Percentiles rank a stretch among this genome's conserved stretches.
Conservation (phyloP, 2,888 invertebrate species). For the Zaprionus obscuricornis region DNA sequence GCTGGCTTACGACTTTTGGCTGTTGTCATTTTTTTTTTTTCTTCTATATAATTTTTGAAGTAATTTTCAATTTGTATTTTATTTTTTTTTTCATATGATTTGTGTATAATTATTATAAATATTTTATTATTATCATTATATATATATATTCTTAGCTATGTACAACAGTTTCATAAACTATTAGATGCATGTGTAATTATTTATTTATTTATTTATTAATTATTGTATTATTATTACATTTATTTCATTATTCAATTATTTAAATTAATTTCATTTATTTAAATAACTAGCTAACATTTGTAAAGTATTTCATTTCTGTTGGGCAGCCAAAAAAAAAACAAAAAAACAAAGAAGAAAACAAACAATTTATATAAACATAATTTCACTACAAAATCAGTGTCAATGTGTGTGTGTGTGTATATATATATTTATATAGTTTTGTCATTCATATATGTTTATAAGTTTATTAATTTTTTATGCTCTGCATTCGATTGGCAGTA, state of each 20-base stretch:
- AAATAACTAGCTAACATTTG: constrained; percentile 77
- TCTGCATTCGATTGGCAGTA: constrained; percentile 24
- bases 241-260: constrained; percentile 10
- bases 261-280: constrained; percentile 66
- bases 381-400: constrained; percentile 23
- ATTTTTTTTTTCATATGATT: no score
- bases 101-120: constrained; percentile 31
- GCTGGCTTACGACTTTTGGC: constrained; percentile 75
- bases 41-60: constrained; percentile 39
- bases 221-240: constrained; percentile 26
- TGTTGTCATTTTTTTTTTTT: constrained; percentile 35
- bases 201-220: constrained; percentile 15
- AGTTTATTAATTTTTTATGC: constrained; percentile 24
- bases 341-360: constrained; percentile 48
- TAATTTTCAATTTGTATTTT: constrained; percentile 33
- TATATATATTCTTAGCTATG: constrained; percentile 54
- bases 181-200: constrained; percentile 53
- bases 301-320: constrained; percentile 29
- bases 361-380: constrained; percentile 42
- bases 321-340: not conserved
- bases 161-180: constrained; percentile 76
- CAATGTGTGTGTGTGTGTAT: constrained; percentile 8
- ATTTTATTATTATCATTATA: constrained; percentile 40
- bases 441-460: not conserved
- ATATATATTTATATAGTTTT: constrained; percentile 6